Evolutionary conservation across 2,888 invertebrate genomes (phyloP).

Genomic region (Tipula unca): DNA sequence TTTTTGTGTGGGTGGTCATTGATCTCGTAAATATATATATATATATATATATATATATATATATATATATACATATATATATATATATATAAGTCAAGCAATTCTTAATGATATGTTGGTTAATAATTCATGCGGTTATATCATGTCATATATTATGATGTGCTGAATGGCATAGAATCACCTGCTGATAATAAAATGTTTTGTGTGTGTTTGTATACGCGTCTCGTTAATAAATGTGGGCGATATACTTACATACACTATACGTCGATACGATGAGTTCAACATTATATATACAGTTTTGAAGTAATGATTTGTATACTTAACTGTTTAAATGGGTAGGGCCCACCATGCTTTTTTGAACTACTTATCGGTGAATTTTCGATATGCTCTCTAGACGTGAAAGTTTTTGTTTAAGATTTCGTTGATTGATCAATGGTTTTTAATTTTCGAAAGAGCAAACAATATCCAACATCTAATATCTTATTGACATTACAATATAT

Average conservation of each 20-base stretch:
- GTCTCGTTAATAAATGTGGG: neutral
- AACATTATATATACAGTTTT: neutral
- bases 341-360: neutral
- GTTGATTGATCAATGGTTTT: no score
- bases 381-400: neutral
- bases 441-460: no score
- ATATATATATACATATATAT: no score
- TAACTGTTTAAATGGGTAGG: neutral
- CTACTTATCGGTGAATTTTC: neutral
- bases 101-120: neutral
- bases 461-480: no score
- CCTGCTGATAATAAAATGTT: neutral
- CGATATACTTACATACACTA: neutral
- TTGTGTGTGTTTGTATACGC: neutral
- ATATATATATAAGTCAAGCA: neutral
- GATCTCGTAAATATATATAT: no score
- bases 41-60: no score
- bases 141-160: neutral
- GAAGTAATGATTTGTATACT: neutral
- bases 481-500: no score
- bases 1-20: slow-evolving; percentile 14
- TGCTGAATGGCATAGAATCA: neutral
- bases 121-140: slow-evolving; percentile 8
- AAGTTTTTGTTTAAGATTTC: no score
- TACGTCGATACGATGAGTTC: neutral